phyloP scores from a whole-genome alignment of 2,888 invertebrate genomes.

The Eremobia ochroleuca region DNA sequence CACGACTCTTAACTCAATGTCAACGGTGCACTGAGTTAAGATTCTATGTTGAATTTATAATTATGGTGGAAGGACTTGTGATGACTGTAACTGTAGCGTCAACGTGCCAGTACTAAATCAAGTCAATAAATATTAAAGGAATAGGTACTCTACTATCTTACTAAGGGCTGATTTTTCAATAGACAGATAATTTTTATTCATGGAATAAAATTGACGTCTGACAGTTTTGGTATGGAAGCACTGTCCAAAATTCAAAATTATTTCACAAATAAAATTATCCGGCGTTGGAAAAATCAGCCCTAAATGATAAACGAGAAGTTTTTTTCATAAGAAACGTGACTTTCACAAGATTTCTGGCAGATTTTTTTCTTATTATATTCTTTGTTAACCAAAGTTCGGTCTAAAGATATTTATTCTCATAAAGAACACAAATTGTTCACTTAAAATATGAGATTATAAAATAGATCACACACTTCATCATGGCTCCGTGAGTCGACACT shows the following conservation, averaged over 20 bases:
- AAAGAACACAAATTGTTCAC: too few relatives aligned
- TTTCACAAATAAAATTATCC: too few relatives aligned
- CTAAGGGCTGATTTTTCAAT: too few relatives aligned
- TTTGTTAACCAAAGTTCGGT: not conserved
- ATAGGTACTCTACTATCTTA: slow-evolving; percentile 32
- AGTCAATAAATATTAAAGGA: slow-evolving; percentile 70
- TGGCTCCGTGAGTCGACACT: too few relatives aligned
- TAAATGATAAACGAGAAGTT: slow-evolving; percentile 41
- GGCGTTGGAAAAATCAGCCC: too few relatives aligned
- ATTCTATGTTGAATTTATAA: slow-evolving; percentile 25
- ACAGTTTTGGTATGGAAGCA: too few relatives aligned
- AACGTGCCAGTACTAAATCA: slow-evolving; percentile 76
- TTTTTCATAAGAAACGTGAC: slow-evolving; percentile 41
- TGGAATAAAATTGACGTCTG: too few relatives aligned
- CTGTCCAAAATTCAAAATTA: too few relatives aligned
- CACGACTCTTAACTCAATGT: slow-evolving; percentile 5
- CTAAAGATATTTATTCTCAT: too few relatives aligned
- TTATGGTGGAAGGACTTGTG: not conserved
- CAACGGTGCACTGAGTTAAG: not conserved
- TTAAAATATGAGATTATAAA: too few relatives aligned
- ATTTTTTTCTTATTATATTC: slow-evolving; percentile 3
- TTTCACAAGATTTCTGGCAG: slow-evolving; percentile 20
- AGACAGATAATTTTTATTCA: too few relatives aligned
- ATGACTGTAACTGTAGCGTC: not conserved
- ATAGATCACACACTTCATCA: too few relatives aligned